A percentile compares a stretch with the other conserved stretches of the same genome.
phyloP scores from a whole-genome alignment of 2,888 invertebrate genomes.

The Mimumesa dahlbomi region DNA sequence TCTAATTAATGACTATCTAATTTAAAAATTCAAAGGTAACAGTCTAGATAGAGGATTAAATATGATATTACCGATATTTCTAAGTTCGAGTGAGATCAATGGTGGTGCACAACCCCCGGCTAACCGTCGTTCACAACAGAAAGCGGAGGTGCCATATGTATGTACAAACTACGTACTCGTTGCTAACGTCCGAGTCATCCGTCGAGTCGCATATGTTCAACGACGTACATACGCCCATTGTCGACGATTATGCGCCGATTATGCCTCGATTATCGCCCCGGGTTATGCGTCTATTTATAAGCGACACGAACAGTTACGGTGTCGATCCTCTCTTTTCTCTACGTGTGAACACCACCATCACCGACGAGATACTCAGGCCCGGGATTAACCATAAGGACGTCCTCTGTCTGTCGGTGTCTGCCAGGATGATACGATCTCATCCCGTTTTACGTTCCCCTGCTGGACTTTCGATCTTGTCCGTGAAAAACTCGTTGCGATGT shows the following conservation, averaged over 20 bases:
- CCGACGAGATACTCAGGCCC: too few relatives aligned
- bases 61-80: too few relatives aligned
- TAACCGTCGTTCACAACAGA: background rate
- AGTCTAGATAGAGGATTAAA: too few relatives aligned
- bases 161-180: constrained; percentile 62
- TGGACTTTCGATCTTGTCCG: too few relatives aligned
- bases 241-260: constrained; percentile 47
- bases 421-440: constrained; percentile 15
- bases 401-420: background rate
- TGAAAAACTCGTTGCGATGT: too few relatives aligned
- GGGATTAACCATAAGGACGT: constrained; percentile 14
- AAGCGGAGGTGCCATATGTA: constrained; percentile 24
- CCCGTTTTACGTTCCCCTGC: background rate
- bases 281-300: constrained; percentile 44
- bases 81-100: background rate
- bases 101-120: background rate
- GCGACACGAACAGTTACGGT: constrained; percentile 31
- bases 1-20: too few relatives aligned
- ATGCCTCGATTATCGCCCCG: constrained; percentile 49
- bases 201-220: constrained; percentile 57
- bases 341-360: background rate
- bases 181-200: constrained; percentile 50
- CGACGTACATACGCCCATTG: constrained; percentile 59
- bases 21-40: too few relatives aligned
- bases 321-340: constrained; percentile 16